Conservation (phyloP, 1,140 invertebrate genomes). For the Drosophila saltans region DNA sequence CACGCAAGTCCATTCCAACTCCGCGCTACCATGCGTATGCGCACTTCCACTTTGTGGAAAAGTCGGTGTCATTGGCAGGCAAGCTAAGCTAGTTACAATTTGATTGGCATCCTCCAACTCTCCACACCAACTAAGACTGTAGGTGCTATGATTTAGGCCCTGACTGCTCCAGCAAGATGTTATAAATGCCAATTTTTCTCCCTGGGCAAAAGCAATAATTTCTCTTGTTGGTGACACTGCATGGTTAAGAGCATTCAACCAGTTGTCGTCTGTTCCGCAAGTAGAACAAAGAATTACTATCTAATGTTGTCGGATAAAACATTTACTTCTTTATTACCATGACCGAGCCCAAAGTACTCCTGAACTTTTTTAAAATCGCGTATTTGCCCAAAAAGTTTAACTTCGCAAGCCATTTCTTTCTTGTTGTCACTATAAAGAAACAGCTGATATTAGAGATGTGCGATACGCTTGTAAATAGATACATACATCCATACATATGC, state of each 20-base stretch:
- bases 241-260: conserved; percentile 89
- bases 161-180: conserved; percentile 87
- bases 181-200: conserved; percentile 87
- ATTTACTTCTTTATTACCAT: conserved; percentile 69
- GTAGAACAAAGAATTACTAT: not conserved
- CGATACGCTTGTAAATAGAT: not conserved
- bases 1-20: conserved; percentile 96
- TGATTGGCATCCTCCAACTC: conserved; percentile 84
- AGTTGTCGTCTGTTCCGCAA: conserved; percentile 85
- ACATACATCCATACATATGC: no score
- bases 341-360: conserved; percentile 84
- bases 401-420: conserved; percentile 87
- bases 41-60: conserved; percentile 40
- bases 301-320: not conserved
- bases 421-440: conserved; percentile 43
- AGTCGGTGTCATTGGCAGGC: conserved; percentile 84
- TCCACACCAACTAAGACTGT: conserved; percentile 85
- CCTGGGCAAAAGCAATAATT: conserved; percentile 88
- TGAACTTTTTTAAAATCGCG: conserved; percentile 86
- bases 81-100: conserved; percentile 83
- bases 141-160: conserved; percentile 83
- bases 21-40: conserved; percentile 43
- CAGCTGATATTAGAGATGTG: conserved; percentile 35
- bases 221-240: conserved; percentile 90
- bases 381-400: conserved; percentile 87